Evolutionary conservation across 2,888 invertebrate genomes (phyloP).

Genomic region (Drosophila siamana): DNA sequence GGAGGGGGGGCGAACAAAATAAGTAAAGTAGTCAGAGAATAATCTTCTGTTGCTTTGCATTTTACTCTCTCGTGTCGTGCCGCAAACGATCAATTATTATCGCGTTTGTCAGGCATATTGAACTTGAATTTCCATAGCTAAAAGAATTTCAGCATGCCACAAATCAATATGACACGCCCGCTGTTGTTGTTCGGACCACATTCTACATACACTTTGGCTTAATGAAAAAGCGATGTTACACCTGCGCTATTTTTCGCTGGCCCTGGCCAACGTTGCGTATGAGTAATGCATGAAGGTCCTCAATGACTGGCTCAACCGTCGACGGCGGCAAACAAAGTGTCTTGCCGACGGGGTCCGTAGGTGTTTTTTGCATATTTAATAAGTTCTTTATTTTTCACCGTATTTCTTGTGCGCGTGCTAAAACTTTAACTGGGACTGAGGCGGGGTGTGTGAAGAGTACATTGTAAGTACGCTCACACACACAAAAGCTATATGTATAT

Average conservation of each 20-base stretch:
- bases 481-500: conserved; percentile 41
- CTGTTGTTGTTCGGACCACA: conserved; percentile 3
- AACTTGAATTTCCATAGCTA: conserved; percentile 4
- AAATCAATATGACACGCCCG: conserved; percentile 42
- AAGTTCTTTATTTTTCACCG: conserved; percentile 22
- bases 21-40: background rate
- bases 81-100: background rate
- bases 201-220: conserved; percentile 14
- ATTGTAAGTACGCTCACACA: conserved; percentile 39
- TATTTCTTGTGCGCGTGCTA: conserved; percentile 9
- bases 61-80: background rate
- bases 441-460: conserved; percentile 9
- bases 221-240: conserved; percentile 40
- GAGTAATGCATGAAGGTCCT: conserved; percentile 50
- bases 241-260: conserved; percentile 11
- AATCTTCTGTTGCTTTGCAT: no score
- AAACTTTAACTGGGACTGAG: conserved; percentile 22
- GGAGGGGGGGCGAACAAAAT: background rate
- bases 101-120: background rate
- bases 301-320: conserved; percentile 2
- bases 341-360: conserved; percentile 21
- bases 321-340: conserved; percentile 6
- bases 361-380: conserved; percentile 58
- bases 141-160: background rate
- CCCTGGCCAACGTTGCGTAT: conserved; percentile 40